A percentile compares a stretch with the other conserved stretches of the same genome.
These are phyloP conservation scores for Oreocharis arfaki DNA, from an alignment of 2,113 vertebrate genomes.

Conservation along the genomic window DNA sequence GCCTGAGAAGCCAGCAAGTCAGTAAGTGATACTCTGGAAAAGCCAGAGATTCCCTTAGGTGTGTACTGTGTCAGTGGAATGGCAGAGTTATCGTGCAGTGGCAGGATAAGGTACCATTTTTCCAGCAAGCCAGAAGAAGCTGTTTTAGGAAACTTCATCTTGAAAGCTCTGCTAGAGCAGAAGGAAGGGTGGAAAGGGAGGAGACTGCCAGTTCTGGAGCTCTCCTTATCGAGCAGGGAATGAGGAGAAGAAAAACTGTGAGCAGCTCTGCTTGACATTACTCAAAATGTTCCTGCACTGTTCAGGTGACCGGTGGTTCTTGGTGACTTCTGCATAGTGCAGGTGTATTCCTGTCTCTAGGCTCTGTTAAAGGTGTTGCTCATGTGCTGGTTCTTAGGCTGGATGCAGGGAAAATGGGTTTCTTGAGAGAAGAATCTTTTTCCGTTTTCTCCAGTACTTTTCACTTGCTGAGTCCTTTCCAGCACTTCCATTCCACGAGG, in stretches of 20 bases:
- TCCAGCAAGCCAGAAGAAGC: neutral
- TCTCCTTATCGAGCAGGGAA: neutral
- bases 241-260: neutral
- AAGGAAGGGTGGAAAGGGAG: neutral
- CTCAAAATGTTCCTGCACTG: accelerated
- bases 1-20: neutral
- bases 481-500: neutral
- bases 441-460: neutral
- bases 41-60: neutral
- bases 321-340: neutral
- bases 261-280: neutral
- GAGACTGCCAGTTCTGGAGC: neutral
- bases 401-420: neutral
- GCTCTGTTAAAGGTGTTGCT: neutral
- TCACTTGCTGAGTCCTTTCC: accelerated
- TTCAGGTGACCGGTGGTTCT: accelerated
- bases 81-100: neutral
- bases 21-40: neutral
- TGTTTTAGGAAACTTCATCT: neutral
- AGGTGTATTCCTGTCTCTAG: accelerated
- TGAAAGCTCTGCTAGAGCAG: neutral
- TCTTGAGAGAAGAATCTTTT: neutral
- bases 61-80: accelerated
- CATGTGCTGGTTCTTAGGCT: accelerated
- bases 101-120: neutral